Percentiles rank a stretch among this genome's conserved stretches.
Conservation (phyloP, 2,113 vertebrate species). For the Cnemophilus loriae region DNA sequence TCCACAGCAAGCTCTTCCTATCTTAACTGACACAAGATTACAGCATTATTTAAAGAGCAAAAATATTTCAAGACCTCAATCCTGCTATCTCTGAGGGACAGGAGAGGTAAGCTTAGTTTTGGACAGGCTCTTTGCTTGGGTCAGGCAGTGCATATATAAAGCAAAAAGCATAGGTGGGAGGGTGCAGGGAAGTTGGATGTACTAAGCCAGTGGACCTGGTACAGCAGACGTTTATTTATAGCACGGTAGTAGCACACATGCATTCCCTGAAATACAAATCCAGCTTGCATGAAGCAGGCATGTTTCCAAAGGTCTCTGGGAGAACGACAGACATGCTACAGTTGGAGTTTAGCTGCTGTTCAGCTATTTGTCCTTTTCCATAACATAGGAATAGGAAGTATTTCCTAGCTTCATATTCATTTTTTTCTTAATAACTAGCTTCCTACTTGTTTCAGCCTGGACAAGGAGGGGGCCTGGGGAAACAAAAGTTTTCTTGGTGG, state of each 20-base stretch:
- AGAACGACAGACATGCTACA: not conserved
- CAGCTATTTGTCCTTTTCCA: not conserved
- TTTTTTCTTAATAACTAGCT: not conserved
- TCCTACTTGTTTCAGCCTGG: not conserved
- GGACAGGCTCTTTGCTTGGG: not conserved
- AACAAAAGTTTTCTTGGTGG: not conserved
- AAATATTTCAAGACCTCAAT: not conserved
- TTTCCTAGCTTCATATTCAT: not conserved
- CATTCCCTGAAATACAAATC: slow-evolving; percentile 22
- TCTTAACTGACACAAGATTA: not conserved
- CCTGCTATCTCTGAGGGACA: not conserved
- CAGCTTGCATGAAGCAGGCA: not conserved
- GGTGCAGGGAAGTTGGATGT: not conserved
- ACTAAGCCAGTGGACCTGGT: not conserved
- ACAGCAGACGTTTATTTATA: not conserved
- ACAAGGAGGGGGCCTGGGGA: not conserved
- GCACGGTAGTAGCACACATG: not conserved
- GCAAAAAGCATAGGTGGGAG: not conserved
- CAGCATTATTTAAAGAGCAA: not conserved
- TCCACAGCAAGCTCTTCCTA: not conserved
- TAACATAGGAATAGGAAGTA: too few species aligned
- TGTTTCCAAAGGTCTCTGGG: not conserved
- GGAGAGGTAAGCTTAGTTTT: not conserved
- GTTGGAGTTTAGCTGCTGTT: not conserved
- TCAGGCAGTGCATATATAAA: not conserved